These are phyloP conservation scores for Turnix velox DNA, from an alignment of 2,113 vertebrate genomes.

Conservation along the genomic window DNA sequence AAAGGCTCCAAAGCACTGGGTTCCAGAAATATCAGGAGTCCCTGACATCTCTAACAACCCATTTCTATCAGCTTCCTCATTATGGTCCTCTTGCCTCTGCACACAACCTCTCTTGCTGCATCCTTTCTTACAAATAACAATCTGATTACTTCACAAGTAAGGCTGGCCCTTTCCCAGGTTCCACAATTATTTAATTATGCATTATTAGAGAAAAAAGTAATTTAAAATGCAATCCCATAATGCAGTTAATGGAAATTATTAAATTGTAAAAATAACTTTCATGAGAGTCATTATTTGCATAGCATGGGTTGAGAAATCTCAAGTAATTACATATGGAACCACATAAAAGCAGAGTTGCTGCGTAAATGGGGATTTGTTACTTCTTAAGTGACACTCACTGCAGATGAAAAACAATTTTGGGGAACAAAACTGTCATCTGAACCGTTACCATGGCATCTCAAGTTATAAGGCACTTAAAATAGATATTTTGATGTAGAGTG, in stretches of 20 bases:
- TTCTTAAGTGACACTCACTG: not conserved
- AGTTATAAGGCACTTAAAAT: not conserved
- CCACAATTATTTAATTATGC: constrained; percentile 35
- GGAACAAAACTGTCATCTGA: not conserved
- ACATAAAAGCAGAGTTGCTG: not conserved
- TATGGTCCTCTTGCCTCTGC: no score
- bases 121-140: no score
- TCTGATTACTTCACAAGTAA: no score
- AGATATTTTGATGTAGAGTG: not conserved
- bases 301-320: constrained; percentile 9
- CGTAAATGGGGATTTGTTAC: constrained; percentile 7
- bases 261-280: constrained; percentile 25
- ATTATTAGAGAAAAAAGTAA: not conserved
- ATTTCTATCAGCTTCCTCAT: no score
- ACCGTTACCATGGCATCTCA: not conserved
- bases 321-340: not conserved
- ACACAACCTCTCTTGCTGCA: no score
- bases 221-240: not conserved
- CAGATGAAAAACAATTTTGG: not conserved
- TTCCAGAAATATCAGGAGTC: no score
- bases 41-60: no score
- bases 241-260: constrained; percentile 31
- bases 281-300: constrained; percentile 18
- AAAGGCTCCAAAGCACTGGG: no score
- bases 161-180: no score